phyloP scores from a whole-genome alignment of 2,888 invertebrate genomes.

The Microchrysa polita region DNA sequence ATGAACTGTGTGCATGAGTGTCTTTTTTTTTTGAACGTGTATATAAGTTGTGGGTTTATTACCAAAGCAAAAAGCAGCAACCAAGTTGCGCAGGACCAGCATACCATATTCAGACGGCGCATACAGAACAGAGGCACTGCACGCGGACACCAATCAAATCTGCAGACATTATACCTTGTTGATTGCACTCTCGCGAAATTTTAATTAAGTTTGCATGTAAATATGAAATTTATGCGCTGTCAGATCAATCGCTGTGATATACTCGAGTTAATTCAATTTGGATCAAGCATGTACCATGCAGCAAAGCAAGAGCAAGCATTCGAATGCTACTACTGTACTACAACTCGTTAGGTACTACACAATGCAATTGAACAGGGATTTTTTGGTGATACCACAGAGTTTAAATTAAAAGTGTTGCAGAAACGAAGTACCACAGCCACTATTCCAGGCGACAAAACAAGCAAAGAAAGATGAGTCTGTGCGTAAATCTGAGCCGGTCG shows the following conservation, averaged over 20 bases:
- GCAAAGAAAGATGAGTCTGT: not conserved
- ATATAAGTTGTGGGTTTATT: no score
- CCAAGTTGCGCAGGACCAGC: no score
- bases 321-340: not conserved
- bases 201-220: constrained; percentile 56
- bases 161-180: constrained; percentile 15
- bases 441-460: not conserved
- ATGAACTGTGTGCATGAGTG: no score
- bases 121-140: not conserved
- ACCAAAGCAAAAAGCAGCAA: no score
- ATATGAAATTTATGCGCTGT: constrained; percentile 55
- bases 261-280: constrained; percentile 53
- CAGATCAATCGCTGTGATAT: constrained; percentile 53
- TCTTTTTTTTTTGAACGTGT: no score
- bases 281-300: constrained; percentile 37
- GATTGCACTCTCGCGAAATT: constrained; percentile 47
- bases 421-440: not conserved
- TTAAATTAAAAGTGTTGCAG: no score
- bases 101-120: no score
- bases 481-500: not conserved
- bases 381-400: no score
- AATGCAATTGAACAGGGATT: no score
- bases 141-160: constrained; percentile 23
- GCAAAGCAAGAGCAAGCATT: constrained; percentile 29
- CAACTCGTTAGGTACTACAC: constrained; percentile 10